Evolutionary conservation across 2,888 invertebrate genomes (phyloP).

Genomic region (Pachliopta kotzebuea): DNA sequence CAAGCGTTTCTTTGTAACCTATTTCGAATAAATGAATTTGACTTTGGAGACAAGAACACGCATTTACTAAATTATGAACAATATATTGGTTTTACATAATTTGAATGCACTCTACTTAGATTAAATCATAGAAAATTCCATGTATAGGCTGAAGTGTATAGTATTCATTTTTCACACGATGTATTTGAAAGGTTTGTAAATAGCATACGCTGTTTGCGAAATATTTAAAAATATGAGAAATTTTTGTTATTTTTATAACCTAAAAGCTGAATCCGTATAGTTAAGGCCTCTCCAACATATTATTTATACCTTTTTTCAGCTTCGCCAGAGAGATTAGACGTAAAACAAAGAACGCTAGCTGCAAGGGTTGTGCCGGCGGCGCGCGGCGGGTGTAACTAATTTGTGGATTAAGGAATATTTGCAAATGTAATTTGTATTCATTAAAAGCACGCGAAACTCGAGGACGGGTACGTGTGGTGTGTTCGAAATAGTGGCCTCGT

Average conservation of each 20-base stretch:
- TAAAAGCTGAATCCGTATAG: not conserved
- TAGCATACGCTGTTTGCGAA: not conserved
- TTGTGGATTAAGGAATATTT: slow-evolving; percentile 77
- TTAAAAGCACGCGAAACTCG: slow-evolving; percentile 53
- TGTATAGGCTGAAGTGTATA: not conserved
- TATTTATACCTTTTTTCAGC: not conserved
- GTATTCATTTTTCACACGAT: not conserved
- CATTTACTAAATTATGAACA: no score
- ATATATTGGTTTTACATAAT: no score
- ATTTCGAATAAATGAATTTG: no score
- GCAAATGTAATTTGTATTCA: slow-evolving; percentile 79
- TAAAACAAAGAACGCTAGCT: slow-evolving; percentile 28
- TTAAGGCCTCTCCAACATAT: not conserved
- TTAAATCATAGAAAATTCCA: not conserved
- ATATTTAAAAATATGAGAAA: not conserved
- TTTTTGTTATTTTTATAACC: not conserved
- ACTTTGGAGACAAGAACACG: no score
- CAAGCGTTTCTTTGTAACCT: no score
- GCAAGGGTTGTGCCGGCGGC: slow-evolving; percentile 31
- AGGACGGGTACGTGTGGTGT: slow-evolving; percentile 26
- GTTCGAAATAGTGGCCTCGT: slow-evolving; percentile 24
- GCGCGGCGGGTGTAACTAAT: slow-evolving; percentile 57
- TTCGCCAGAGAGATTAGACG: slow-evolving; percentile 21
- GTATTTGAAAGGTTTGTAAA: not conserved
- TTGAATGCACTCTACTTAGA: not conserved